phyloP scores from a whole-genome alignment of 2,113 vertebrate species.

The Rhizomys pruinosus region DNA sequence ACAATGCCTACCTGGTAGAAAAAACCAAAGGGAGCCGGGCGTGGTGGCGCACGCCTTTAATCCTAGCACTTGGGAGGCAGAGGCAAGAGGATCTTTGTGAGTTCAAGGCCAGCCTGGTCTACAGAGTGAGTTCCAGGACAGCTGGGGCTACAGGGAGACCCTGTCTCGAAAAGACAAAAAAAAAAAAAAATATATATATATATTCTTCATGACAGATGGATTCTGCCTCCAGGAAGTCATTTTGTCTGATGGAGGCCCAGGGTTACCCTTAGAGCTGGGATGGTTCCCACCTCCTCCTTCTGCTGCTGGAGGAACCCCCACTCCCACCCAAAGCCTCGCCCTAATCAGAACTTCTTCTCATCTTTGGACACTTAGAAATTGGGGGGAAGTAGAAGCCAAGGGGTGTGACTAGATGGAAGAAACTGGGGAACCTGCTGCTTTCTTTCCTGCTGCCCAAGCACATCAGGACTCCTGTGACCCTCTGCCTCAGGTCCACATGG shows the following conservation, averaged over 20 bases:
- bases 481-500: not conserved
- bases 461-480: not conserved
- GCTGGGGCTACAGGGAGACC: no score
- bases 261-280: not conserved
- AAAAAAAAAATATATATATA: no score
- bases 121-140: no score
- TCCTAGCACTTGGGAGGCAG: no score
- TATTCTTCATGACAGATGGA: not conserved
- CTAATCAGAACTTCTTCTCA: not conserved
- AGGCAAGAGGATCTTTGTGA: no score
- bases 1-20: no score
- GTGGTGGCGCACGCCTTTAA: no score
- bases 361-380: not conserved
- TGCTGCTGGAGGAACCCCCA: not conserved
- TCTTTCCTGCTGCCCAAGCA: not conserved
- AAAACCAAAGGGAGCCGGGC: no score
- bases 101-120: no score
- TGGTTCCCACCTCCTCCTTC: not conserved
- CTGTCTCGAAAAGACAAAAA: no score
- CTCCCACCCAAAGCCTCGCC: not conserved
- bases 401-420: not conserved
- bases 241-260: constrained; percentile 1
- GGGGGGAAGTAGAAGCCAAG: not conserved
- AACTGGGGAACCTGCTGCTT: not conserved
- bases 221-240: not conserved